These are phyloP conservation scores for Echiichthys vipera DNA, from an alignment of 2,797 vertebrate genomes.

Conservation along the genomic window DNA sequence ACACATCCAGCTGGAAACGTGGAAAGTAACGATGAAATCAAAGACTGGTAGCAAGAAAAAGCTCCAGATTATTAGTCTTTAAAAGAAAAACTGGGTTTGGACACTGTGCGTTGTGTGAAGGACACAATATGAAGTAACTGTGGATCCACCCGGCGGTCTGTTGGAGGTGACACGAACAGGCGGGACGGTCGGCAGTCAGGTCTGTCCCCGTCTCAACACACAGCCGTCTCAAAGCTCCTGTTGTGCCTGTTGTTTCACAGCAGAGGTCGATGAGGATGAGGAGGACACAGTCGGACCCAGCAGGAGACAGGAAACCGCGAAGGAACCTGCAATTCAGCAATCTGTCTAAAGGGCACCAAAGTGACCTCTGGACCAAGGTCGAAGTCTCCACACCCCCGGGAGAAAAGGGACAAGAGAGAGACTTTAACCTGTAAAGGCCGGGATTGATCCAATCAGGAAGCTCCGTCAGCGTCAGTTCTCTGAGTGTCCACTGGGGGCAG, in stretches of 20 bases:
- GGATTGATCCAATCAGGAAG: too few relatives aligned
- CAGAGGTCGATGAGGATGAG: slow-evolving; percentile 4
- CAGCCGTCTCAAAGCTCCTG: too few relatives aligned
- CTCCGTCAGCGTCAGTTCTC: too few relatives aligned
- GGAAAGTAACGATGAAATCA: slow-evolving; percentile 8
- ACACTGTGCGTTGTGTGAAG: neutral
- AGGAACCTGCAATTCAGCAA: slow-evolving; percentile 5
- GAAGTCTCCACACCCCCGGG: neutral
- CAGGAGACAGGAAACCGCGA: neutral
- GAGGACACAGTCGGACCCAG: neutral
- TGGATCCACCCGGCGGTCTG: neutral
- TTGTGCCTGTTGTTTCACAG: neutral
- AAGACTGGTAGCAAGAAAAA: neutral
- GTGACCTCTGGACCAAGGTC: neutral
- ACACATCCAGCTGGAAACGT: neutral
- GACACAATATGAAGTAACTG: neutral
- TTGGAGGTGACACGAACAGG: neutral
- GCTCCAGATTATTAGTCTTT: neutral
- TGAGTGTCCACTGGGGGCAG: too few relatives aligned
- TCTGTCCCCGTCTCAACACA: neutral
- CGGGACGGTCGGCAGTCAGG: neutral
- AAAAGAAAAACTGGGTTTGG: neutral
- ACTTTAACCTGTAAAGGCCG: slow-evolving; percentile 11
- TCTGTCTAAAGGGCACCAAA: neutral
- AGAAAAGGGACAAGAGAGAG: neutral